Evolutionary conservation across 2,888 invertebrate genomes (phyloP).

Genomic region (Drosophila mercatorum): DNA sequence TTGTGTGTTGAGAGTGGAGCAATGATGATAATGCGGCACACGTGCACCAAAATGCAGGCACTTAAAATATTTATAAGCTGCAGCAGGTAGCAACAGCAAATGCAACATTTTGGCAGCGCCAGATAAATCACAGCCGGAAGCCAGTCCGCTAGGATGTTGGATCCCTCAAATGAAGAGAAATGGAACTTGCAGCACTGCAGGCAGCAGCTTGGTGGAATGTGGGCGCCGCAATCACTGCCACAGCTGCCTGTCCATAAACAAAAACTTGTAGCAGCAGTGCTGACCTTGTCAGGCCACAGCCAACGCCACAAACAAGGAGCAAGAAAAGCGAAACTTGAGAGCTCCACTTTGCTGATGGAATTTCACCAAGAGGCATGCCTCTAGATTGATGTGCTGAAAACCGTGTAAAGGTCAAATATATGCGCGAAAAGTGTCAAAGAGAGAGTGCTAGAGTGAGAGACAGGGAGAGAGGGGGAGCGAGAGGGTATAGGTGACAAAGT

Average conservation of each 20-base stretch:
- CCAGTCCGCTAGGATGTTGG: conserved; percentile 38
- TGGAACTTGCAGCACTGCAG: conserved; percentile 47
- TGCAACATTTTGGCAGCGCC: conserved; percentile 54
- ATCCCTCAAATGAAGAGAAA: conserved; percentile 73
- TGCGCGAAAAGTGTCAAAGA: conserved; percentile 53
- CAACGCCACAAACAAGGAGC: conserved; percentile 11
- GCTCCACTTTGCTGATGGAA: conserved; percentile 64
- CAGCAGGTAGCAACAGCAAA: conserved; percentile 34
- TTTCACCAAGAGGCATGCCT: conserved; percentile 23
- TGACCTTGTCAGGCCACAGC: conserved; percentile 53
- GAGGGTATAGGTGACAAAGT: conserved; percentile 58
- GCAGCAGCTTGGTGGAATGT: conserved; percentile 29
- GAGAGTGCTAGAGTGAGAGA: not conserved
- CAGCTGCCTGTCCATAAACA: conserved; percentile 56
- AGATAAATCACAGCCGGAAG: conserved; percentile 69
- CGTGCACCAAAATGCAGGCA: conserved; percentile 77
- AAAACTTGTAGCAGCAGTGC: conserved; percentile 26
- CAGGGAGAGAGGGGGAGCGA: not conserved
- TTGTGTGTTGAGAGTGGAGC: conserved; percentile 5
- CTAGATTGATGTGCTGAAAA: conserved; percentile 67
- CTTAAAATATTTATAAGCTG: conserved; percentile 78
- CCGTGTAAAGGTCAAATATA: conserved; percentile 71
- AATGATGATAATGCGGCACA: conserved; percentile 76
- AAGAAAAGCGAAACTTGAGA: conserved; percentile 29
- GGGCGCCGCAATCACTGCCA: conserved; percentile 40